Percentiles rank a stretch among this genome's conserved stretches.
phyloP scores from a whole-genome alignment of 2,888 invertebrate species.

The Noctua comes region DNA sequence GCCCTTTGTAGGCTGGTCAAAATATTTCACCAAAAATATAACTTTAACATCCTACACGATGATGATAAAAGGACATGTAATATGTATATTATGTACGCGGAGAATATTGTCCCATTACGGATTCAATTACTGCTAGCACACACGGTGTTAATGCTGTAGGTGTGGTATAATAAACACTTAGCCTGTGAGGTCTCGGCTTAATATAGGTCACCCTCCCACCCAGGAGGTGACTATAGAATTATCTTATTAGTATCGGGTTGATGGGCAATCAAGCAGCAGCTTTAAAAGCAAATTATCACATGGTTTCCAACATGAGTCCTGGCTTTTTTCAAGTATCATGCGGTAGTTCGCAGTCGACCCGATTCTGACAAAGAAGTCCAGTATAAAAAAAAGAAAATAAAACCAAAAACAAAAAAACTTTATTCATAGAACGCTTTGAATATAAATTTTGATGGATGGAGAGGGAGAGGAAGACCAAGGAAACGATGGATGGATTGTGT shows the following conservation, averaged over 20 bases:
- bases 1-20: not conserved
- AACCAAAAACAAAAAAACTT: not conserved
- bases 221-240: conserved; percentile 19
- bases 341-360: not conserved
- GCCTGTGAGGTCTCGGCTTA: conserved; percentile 33
- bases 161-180: conserved; percentile 53
- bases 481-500: no score
- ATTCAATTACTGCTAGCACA: conserved; percentile 44
- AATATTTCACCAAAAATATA: not conserved
- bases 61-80: not conserved
- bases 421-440: no score
- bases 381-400: not conserved
- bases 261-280: conserved; percentile 1
- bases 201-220: conserved; percentile 40
- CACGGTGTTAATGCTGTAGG: conserved; percentile 40
- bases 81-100: not conserved
- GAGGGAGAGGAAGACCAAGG: no score
- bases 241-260: conserved; percentile 24
- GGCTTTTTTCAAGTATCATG: not conserved
- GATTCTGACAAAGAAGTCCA: not conserved
- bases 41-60: not conserved
- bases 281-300: not conserved
- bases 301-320: no score
- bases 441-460: no score
- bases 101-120: conserved; percentile 41